Base-by-base conservation (phyloP, 1,140 invertebrate genomes). In the Druon quercuslanigerum region DNA sequence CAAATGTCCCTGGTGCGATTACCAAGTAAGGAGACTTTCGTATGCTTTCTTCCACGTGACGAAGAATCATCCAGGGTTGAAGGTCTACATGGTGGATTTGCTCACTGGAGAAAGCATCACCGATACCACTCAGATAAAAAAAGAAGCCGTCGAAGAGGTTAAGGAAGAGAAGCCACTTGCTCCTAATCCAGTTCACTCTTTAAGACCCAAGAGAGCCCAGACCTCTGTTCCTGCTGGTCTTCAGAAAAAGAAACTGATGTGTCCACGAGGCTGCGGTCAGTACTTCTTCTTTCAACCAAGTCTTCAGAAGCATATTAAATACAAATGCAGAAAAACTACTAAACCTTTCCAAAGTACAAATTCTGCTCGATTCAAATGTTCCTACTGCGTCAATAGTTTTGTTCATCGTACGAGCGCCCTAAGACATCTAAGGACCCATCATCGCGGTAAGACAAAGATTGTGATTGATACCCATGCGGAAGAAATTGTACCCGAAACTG, bases 1-100 rank as follows among this genome's bases (percentile, higher is more conserved):
- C 83, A 91, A 92, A 73, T 94, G 93, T 81, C 92, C 90, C 11
- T 85, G 90, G 74, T 93, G 92, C 76, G 56, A 85, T 19, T 84
- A 91, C n/a, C 82, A 84, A 20, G 90, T 90, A 33, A 91, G 91
- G 79, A 88, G 88, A 72, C 87, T 85, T 14, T 87, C 84, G 2
- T 90, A 90, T 54, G 60, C 90, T 12, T 85, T 82, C 33, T 66
- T 77, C 12, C 87, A 88, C 51, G 81, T 87, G 20, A 50, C 78
- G 52, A 79, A 81, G 6, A 87, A 83, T 52, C 87, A 88, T 73
- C 60, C 60, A 40, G 60, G 60, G 4, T 66, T 14, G 13, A 33
- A 66, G 60, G 60, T 66, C 7, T 66, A 66, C 16, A 66, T 66
- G 60, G 60, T 66, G 5, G 60, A 66, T 66, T 66, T 66, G 40